These are phyloP conservation scores for Mormyrus proboscirostris DNA, from an alignment of 2,797 vertebrate species.

Conservation along the genomic window DNA sequence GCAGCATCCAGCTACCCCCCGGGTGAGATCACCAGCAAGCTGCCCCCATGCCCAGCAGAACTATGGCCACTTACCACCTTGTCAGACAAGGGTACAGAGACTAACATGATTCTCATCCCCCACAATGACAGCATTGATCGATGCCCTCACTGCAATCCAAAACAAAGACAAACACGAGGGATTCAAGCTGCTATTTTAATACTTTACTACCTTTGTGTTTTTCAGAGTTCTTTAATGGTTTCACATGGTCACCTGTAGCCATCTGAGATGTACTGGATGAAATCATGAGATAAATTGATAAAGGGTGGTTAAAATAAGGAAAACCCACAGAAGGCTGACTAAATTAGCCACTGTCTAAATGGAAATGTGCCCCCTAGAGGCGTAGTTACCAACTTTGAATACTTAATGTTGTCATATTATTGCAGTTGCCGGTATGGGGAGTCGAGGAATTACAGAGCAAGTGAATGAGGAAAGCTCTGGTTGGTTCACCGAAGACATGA, in stretches of 20 bases:
- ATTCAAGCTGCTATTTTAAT: not conserved
- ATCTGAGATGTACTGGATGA: not conserved
- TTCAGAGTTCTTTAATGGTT: not conserved
- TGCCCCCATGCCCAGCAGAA: not conserved
- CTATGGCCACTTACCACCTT: not conserved
- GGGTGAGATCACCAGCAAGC: not conserved
- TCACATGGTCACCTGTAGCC: not conserved
- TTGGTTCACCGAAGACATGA: not conserved
- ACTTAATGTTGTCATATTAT: not conserved
- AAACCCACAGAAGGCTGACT: not conserved
- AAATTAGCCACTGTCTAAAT: not conserved
- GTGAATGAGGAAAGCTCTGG: not conserved
- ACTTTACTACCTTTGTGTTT: not conserved
- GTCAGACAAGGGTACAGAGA: not conserved
- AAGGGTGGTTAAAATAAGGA: not conserved
- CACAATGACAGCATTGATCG: not conserved
- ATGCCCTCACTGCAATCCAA: not conserved
- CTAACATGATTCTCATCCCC: not conserved
- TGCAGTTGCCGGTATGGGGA: not conserved
- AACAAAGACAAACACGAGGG: not conserved
- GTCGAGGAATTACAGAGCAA: not conserved
- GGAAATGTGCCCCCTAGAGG: not conserved
- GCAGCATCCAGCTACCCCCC: not conserved
- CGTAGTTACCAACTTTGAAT: not conserved
- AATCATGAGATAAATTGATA: not conserved